Base-by-base conservation (phyloP, 35 echinoderm and acorn worm genomes). In the Apostichopus japonicus region DNA sequence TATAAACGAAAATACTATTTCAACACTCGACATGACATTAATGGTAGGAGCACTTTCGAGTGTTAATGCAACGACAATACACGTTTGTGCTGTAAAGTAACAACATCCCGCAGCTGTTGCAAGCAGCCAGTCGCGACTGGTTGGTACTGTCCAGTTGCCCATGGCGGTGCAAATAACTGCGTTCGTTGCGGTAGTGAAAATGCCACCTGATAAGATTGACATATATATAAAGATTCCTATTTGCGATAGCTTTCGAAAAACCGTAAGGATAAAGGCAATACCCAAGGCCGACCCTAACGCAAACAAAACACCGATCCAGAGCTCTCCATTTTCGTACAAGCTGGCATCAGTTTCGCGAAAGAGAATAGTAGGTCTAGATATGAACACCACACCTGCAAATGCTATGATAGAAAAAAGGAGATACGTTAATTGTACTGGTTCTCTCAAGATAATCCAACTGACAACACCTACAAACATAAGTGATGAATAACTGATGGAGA, bases 381-480 rank as follows among this genome's bases (percentile, higher is more conserved):
- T 73, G n/a, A 24, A 73, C 1, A 73, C 71, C 6, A 75, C 71
- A 75, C 71, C 71, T 4, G 7, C n/a, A 2, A 75, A 75, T 7
- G 71, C 71, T 75, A 75, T n/a, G 17, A 21, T 23, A 19, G 71
- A 75, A 75, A 75, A 75, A 19, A 24, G 15, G 13, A 72, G 10
- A 53, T 89, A 17, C 6, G 23, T 72, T 14, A 72, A 8, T 13
- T n/a, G 21, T 52, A 63, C 23, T 14, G 61, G 23, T 16, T 89
- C 86, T 72, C 61, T 73, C 1, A 89, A 53, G 8, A 89, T 53
- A 25, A 89, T 72, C 86, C 86, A 51, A 65, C 86, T 89, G 0
- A 72, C 23, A 14, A 89, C 2, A 65, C 86, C 86, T 25, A 89
- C 24, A 14, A 89, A 89, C 5, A 72, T 51, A 10, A 89, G 86